Evolutionary conservation across 2,113 vertebrate species (phyloP).

Genomic region (Megaceryle torquata): DNA sequence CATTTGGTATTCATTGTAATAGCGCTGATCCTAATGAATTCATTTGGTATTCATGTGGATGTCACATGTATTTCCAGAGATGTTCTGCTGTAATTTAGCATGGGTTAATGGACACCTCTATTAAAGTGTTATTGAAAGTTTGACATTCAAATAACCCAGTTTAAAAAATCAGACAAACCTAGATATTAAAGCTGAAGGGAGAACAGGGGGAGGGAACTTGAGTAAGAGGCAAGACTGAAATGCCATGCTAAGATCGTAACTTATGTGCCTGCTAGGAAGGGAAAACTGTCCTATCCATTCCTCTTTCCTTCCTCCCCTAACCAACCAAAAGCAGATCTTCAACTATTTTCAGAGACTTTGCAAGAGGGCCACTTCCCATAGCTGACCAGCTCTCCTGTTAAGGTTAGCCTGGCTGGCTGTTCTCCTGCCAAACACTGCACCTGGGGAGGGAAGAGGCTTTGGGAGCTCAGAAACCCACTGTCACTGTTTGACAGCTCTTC

Average conservation of each 20-base stretch:
- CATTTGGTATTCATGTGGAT: constrained; percentile 82
- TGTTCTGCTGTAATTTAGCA: constrained; percentile 78
- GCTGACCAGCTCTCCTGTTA: fast-evolving
- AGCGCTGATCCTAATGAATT: constrained; percentile 76
- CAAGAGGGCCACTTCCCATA: not conserved
- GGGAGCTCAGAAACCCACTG: not conserved
- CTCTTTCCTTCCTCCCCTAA: not conserved
- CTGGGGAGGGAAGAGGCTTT: not conserved
- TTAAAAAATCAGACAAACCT: constrained; percentile 77
- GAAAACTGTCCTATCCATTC: not conserved
- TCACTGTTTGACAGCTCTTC: not conserved
- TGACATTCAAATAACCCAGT: constrained; percentile 85
- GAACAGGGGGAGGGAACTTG: not conserved
- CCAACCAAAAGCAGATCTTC: not conserved
- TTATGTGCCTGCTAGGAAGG: not conserved
- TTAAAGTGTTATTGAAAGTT: constrained; percentile 83
- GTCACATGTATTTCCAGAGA: constrained; percentile 81
- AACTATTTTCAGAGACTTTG: not conserved
- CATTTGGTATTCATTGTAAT: constrained; percentile 77
- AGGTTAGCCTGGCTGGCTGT: no score
- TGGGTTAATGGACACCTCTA: constrained; percentile 83
- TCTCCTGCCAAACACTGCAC: fast-evolving
- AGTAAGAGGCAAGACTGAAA: constrained; percentile 61
- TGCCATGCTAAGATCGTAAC: not conserved
- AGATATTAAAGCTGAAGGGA: constrained; percentile 74